A percentile compares a stretch with the other conserved stretches of the same genome.
Evolutionary conservation across 2,113 vertebrate genomes (phyloP).

Genomic region (Odontophorus gujanensis): DNA sequence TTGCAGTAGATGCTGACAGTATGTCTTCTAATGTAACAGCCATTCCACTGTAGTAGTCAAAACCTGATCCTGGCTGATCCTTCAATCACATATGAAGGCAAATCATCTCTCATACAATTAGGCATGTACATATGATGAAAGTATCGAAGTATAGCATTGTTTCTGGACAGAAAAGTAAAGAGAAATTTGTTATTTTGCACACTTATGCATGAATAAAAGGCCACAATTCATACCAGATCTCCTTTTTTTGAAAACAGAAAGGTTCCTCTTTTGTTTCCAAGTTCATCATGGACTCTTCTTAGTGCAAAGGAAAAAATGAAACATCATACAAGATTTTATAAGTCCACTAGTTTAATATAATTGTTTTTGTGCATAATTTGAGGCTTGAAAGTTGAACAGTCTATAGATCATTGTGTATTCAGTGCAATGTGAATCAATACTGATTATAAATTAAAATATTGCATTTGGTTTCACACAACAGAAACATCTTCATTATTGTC

Average conservation of each 20-base stretch:
- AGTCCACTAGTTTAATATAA: not conserved
- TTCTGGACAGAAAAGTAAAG: not conserved
- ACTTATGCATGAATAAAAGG: not conserved
- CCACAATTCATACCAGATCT: not conserved
- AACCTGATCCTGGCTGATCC: not conserved
- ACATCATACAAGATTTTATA: not conserved
- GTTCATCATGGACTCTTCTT: not conserved
- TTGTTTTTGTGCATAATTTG: not conserved
- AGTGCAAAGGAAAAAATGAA: not conserved
- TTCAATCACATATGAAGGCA: not conserved
- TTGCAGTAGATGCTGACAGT: too few relatives aligned
- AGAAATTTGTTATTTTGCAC: not conserved
- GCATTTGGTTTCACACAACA: not conserved
- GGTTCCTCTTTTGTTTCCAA: not conserved
- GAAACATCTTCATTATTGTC: constrained; percentile 21
- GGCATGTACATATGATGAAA: not conserved
- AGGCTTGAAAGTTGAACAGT: not conserved
- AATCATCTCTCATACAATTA: not conserved
- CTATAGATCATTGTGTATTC: not conserved
- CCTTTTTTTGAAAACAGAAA: not conserved
- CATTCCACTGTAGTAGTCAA: not conserved
- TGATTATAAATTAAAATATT: not conserved
- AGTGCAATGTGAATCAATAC: not conserved
- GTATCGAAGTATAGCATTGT: fast-evolving
- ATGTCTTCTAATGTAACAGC: not conserved